Evolutionary conservation across 2,113 vertebrate genomes (phyloP), one percentile per base, ranked within the genome.

Genomic region (Eclectus roratus): DNA sequence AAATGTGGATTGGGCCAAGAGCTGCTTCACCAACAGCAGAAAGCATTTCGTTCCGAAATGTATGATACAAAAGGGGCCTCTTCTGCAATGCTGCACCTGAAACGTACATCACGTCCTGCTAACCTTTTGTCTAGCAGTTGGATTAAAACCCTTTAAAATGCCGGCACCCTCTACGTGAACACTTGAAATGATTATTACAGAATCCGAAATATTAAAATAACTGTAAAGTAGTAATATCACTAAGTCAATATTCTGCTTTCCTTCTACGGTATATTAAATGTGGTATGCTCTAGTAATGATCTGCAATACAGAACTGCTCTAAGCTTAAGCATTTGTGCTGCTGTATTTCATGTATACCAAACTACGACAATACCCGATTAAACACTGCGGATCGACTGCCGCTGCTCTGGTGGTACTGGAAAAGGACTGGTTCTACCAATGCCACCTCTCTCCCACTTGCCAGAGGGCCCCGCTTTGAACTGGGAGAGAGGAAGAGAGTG

Each of bases 1-100:
- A 96, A 96, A 95, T 95, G 92, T 91, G 93, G 80, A 93, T 91
- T 85, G 96, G 97, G 97, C 89, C 89, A 66, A 90, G n/a, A 85
- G 93, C 95, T 95, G 93, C 92, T 96, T 58, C 77, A 9, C 33
- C 93, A 53, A 88, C 83, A 81, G 80, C 80, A 92, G 85, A 55
- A 73, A 89, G 88, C 50, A 17, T 84, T 91, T 83, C 66, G 41
- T 63, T 88, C 53, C 46, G 92, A 95, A 93, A 94, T 53, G 72
- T 33, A 80, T 9, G 25, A 43, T 74, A 88, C 43, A 50, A 43
- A 83, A 39, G 87, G 90, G 94, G 85, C 72, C 60, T 56, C 11
- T 69, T 66, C 95, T 89, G 85, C 92, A 70, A 43, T 11, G 43
- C 49, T 12, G 70, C 27, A 33, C 3, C 56, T 58, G 56, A 58